Evolutionary conservation across 2,797 vertebrate genomes (phyloP), one percentile per base, ranked within the genome.

Genomic region (Neosalanx taihuensis): DNA sequence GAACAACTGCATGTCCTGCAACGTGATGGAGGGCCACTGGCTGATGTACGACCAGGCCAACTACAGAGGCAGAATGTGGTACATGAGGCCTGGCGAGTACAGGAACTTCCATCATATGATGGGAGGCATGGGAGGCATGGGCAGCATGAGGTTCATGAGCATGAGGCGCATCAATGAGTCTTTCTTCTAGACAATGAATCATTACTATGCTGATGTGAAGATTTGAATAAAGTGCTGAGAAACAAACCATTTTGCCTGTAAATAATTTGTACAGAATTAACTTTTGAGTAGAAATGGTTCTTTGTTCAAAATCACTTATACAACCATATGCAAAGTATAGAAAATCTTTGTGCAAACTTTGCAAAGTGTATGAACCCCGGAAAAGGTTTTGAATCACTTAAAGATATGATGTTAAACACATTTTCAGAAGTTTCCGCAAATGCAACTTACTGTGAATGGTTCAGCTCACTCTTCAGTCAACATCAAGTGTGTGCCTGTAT

Each of bases 61-160:
- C 31, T 83, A 49, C 79, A 80, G 76, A 68, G 81, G 81, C 70
- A 80, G 72, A 70, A 74, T 76, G 79, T 74, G 80, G 76, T 85
- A 85, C 81, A 70, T 83, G 76, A 83, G 73, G 78, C 83, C 83
- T 5, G 83, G 81, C 63, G 83, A 85, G 78, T 81, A 85, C 83
- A 79, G 78, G 68, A 84, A 31, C 83, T 83, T 85, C 77, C 70
- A 26, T 29, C 70, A 69, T 72, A 75, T 71, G 72, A 74, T 75
- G 72, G 79, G 67, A 35, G 41, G 37, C 49, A 68, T 57, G 29
- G 79, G 65, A 10, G 9, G 18, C 46, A 56, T 31, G 26, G 33
- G 49, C 29, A 30, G 15, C 61, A 35, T n/a, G 30, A 57, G 63
- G 73, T 78, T 73, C 70, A 78, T 79, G 79, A 83, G 83, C 79